These are phyloP conservation scores for Aphis gossypii DNA, from an alignment of 1,140 invertebrate genomes.

Conservation along the genomic window DNA sequence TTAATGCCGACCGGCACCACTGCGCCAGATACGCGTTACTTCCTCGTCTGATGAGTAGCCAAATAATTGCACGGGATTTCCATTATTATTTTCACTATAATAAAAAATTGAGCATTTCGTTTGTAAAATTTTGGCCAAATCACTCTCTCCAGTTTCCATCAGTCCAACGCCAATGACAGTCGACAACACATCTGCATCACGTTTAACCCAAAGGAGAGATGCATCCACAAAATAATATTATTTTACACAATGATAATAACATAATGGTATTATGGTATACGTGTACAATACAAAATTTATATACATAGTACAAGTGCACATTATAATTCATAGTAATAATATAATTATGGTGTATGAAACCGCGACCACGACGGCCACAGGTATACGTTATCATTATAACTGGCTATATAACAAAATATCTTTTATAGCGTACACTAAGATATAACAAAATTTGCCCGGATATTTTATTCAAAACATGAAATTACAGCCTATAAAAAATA, in stretches of 20 bases:
- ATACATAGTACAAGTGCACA: background rate
- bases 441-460: background rate
- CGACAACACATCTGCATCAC: background rate
- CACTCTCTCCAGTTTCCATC: background rate
- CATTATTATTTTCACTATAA: background rate
- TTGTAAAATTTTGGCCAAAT: background rate
- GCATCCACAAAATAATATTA: background rate
- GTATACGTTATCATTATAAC: background rate
- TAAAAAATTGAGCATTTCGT: background rate
- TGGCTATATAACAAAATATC: background rate
- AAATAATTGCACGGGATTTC: background rate
- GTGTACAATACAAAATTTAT: background rate
- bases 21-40: background rate
- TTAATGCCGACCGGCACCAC: background rate
- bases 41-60: background rate
- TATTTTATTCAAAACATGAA: background rate
- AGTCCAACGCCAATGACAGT: background rate
- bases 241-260: background rate
- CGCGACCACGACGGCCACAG: background rate
- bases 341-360: background rate
- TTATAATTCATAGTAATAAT: background rate
- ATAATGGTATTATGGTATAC: background rate
- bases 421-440: background rate
- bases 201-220: background rate
- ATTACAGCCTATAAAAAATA: constrained; percentile 4